Evolutionary conservation across 1,140 invertebrate species (phyloP).

Genomic region (Drosophila suzukii): DNA sequence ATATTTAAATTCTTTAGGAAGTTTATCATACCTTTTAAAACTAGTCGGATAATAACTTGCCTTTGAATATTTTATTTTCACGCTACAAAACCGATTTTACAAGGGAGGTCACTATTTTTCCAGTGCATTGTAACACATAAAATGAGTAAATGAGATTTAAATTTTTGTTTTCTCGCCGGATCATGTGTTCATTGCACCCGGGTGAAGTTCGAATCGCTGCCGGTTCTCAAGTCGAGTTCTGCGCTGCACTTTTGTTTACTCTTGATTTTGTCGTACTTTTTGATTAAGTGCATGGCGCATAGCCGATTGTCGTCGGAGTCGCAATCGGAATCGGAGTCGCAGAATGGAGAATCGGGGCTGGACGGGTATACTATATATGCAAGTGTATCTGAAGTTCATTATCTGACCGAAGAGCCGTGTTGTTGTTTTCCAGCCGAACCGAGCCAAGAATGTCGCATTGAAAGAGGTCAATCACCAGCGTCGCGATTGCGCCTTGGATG

Average conservation of each 20-base stretch:
- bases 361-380: conserved; percentile 18
- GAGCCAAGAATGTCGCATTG: conserved; percentile 78
- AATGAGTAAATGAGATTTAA: conserved; percentile 57
- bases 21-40: too few species aligned
- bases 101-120: conserved; percentile 31
- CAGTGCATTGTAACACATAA: conserved; percentile 23
- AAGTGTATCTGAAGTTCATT: conserved; percentile 50
- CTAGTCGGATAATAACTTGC: not conserved
- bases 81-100: not conserved
- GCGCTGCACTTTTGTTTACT: conserved; percentile 78
- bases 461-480: conserved; percentile 79
- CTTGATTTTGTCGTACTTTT: conserved; percentile 80
- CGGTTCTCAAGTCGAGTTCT: conserved; percentile 63
- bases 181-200: conserved; percentile 78
- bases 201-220: conserved; percentile 33
- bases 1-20: too few species aligned
- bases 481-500: conserved; percentile 63
- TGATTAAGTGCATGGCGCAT: conserved; percentile 75
- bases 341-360: conserved; percentile 1
- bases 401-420: conserved; percentile 54
- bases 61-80: too few species aligned
- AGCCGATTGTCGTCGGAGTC: conserved; percentile 20
- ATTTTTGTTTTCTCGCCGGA: conserved; percentile 61
- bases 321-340: not conserved
- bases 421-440: conserved; percentile 38